These are phyloP conservation scores for Hemibagrus wyckioides DNA, from an alignment of 2,113 vertebrate species.

Conservation along the genomic window DNA sequence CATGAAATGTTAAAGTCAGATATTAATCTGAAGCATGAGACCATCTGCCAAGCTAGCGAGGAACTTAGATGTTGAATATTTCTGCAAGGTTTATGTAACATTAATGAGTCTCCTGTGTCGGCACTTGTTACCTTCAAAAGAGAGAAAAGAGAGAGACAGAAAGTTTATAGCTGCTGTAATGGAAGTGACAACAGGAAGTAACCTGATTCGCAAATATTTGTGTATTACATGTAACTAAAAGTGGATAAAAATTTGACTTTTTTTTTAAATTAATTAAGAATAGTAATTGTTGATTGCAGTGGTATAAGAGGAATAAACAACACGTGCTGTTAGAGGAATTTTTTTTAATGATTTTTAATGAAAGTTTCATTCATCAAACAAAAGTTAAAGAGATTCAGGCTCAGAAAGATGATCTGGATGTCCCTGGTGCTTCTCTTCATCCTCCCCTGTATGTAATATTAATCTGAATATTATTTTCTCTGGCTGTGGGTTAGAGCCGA, in stretches of 20 bases:
- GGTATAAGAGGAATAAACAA: neutral
- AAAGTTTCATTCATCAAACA: neutral
- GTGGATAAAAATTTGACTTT: neutral
- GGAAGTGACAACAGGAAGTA: no score
- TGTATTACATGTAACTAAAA: neutral
- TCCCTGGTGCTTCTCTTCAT: neutral
- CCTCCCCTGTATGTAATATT: neutral
- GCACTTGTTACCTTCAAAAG: neutral
- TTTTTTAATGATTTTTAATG: neutral
- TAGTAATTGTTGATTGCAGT: neutral
- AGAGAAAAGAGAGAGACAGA: neutral
- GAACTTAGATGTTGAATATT: neutral
- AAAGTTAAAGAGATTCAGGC: neutral
- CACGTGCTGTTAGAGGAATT: no score
- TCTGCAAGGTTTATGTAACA: neutral
- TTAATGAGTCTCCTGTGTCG: neutral
- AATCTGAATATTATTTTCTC: neutral
- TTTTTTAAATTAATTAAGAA: no score
- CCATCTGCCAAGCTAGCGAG: neutral
- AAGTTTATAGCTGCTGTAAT: neutral
- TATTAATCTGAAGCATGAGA: neutral
- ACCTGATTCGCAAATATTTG: no score
- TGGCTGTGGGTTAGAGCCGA: constrained; percentile 61
- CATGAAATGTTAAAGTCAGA: neutral
- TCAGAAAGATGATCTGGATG: neutral